Evolutionary conservation across 2,797 vertebrate genomes (phyloP).

Genomic region (Epinephelus malabaricus): DNA sequence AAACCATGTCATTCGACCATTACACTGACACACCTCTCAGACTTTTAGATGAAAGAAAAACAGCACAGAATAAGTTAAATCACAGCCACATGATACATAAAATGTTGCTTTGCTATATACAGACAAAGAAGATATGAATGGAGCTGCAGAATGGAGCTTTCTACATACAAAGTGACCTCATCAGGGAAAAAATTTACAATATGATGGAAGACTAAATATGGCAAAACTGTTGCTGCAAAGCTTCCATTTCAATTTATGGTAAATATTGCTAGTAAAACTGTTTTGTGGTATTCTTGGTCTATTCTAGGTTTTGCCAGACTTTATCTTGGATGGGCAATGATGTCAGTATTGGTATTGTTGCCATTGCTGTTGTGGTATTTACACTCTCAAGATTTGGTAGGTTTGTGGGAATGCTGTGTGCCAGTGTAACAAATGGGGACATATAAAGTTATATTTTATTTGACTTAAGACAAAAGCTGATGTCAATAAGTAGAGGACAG

Average conservation of each 20-base stretch:
- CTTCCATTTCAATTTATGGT: slow-evolving; percentile 18
- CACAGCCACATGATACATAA: slow-evolving; percentile 54
- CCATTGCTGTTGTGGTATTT: slow-evolving; percentile 11
- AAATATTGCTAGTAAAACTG: slow-evolving; percentile 66
- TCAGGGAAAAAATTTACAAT: slow-evolving; percentile 8
- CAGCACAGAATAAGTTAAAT: slow-evolving; percentile 38
- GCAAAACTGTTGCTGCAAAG: slow-evolving; percentile 47
- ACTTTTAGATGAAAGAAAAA: slow-evolving; percentile 36
- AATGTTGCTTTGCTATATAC: slow-evolving; percentile 61
- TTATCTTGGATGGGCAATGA: not conserved
- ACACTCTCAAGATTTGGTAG: slow-evolving; percentile 12
- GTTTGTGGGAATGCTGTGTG: slow-evolving; percentile 34
- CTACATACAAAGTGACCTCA: slow-evolving; percentile 36
- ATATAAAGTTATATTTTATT: slow-evolving; percentile 59
- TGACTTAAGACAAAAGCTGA: slow-evolving; percentile 27
- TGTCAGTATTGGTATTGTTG: not conserved
- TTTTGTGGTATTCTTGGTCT: not conserved
- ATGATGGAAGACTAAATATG: slow-evolving; percentile 79
- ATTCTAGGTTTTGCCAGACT: slow-evolving; percentile 21
- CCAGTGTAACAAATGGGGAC: slow-evolving; percentile 15
- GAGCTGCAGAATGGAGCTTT: slow-evolving; percentile 38
- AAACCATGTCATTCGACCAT: slow-evolving; percentile 1
- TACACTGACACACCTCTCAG: slow-evolving; percentile 11
- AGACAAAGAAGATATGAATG: slow-evolving; percentile 48
- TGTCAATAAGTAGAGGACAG: slow-evolving; percentile 13